These are phyloP conservation scores for Diaphora mendica DNA, from an alignment of 2,888 invertebrate species.

Conservation along the genomic window DNA sequence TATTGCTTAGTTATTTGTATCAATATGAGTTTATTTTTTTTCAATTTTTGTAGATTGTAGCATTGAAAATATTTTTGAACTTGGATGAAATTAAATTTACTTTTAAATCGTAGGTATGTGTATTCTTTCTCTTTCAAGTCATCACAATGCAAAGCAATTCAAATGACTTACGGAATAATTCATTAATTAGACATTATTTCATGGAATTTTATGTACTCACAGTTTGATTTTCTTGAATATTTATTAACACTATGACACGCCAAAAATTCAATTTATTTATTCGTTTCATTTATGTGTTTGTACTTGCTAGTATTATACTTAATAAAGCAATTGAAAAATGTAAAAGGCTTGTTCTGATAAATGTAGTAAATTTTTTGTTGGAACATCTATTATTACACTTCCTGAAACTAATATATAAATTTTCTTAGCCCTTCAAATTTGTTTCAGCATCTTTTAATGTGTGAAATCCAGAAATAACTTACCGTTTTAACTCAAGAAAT, in stretches of 20 bases:
- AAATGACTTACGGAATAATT: conserved; percentile 2
- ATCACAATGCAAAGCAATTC: neutral
- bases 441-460: neutral
- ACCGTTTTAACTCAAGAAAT: conserved; percentile 49
- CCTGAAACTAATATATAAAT: neutral
- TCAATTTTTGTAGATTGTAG: neutral
- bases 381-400: neutral
- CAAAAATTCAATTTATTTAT: conserved; percentile 43
- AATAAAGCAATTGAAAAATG: neutral
- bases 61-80: neutral
- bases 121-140: neutral
- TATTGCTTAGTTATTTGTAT: neutral
- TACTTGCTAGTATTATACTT: neutral
- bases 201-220: conserved; percentile 21
- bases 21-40: neutral
- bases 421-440: neutral
- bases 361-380: neutral
- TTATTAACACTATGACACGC: conserved; percentile 35
- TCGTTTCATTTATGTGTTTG: conserved; percentile 28
- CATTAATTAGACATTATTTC: neutral
- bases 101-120: neutral
- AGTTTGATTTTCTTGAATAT: conserved; percentile 33
- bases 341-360: neutral
- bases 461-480: conserved; percentile 34
- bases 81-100: neutral